A percentile compares a stretch with the other conserved stretches of the same genome.
Conservation (phyloP, 2,888 invertebrate species). For the Drosophila falleni region DNA sequence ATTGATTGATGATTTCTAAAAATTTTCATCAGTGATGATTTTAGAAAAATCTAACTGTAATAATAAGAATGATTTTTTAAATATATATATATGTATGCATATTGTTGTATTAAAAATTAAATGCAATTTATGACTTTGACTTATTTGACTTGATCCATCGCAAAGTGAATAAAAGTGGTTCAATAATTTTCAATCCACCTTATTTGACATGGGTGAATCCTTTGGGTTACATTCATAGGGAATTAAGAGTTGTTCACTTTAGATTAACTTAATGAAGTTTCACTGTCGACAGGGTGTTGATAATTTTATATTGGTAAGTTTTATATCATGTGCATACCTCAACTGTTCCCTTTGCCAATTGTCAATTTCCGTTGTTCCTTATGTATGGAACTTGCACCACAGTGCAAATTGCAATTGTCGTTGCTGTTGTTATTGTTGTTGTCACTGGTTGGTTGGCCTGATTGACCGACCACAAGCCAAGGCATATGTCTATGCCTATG, state of each 20-base stretch:
- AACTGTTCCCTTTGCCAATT: slow-evolving; percentile 23
- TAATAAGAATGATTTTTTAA: too few relatives aligned
- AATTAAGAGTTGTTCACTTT: background rate
- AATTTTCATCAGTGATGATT: too few relatives aligned
- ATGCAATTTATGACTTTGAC: too few relatives aligned
- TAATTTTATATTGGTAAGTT: background rate
- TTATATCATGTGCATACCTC: slow-evolving; percentile 33
- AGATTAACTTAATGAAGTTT: background rate
- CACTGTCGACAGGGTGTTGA: slow-evolving; percentile 12
- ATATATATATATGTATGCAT: too few relatives aligned
- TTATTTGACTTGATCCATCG: too few relatives aligned
- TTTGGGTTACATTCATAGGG: too few relatives aligned
- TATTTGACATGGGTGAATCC: too few relatives aligned
- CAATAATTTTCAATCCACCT: too few relatives aligned
- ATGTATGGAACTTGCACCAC: slow-evolving; percentile 30
- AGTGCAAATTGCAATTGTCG: slow-evolving; percentile 31
- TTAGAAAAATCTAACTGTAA: too few relatives aligned
- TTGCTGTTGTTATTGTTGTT: slow-evolving; percentile 3
- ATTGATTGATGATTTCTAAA: too few relatives aligned
- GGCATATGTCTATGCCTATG: slow-evolving; percentile 6
- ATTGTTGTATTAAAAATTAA: too few relatives aligned
- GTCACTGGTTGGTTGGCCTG: slow-evolving; percentile 6
- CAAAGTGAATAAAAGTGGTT: too few relatives aligned
- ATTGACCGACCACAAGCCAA: slow-evolving; percentile 11
- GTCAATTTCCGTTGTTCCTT: slow-evolving; percentile 44